Base-by-base conservation (phyloP, 2,797 vertebrate genomes). In the Petrocephalus sullivani region DNA sequence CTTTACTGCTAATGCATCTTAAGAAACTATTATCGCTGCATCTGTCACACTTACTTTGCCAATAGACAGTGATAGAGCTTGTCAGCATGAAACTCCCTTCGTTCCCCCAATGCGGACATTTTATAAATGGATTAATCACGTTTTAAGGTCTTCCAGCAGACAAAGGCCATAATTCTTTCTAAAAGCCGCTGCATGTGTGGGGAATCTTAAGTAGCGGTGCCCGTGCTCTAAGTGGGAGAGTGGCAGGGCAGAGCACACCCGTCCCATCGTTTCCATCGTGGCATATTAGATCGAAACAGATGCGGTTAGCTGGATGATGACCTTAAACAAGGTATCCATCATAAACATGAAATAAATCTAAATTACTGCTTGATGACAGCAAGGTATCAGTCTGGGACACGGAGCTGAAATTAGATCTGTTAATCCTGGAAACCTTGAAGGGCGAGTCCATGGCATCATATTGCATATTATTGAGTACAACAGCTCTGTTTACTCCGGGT, bases 101-200 rank as follows among this genome's bases (percentile, higher is more conserved):
- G 19, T 28, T 88, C 82, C 51, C 51, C 7, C 64, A 56, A 60
- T 46, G n/a, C 37, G 60, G 51, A 86, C 49, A 86, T 86, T 56
- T 54, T 88, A 46, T 84, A 56, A 75, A 75, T 56, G 88, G 61
- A 85, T 86, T 88, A 58, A 85, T 75, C 88, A 57, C 51, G 61
- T 88, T 60, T 71, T 86, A 78, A 86, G 67, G 51, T 78, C 75
- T 88, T 88, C 33, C 64, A 28, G 33, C 54, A 67, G 84, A 86
- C 21, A 67, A 86, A 78, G 67, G 84, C 64, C 88, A 86, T 86
- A 64, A 86, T 64, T 46, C 83, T 37, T 12, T 78, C 88, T 75
- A 86, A 86, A 64, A 88, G 88, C 53, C 0, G 14, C 78, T 58
- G 53, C 37, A 12, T 78, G 61, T 88, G 88, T 75, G 51, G 33